Evolutionary conservation across 2,888 invertebrate genomes (phyloP), one percentile per base, ranked within the genome.

Genomic region (Temnothorax unifasciatus): DNA sequence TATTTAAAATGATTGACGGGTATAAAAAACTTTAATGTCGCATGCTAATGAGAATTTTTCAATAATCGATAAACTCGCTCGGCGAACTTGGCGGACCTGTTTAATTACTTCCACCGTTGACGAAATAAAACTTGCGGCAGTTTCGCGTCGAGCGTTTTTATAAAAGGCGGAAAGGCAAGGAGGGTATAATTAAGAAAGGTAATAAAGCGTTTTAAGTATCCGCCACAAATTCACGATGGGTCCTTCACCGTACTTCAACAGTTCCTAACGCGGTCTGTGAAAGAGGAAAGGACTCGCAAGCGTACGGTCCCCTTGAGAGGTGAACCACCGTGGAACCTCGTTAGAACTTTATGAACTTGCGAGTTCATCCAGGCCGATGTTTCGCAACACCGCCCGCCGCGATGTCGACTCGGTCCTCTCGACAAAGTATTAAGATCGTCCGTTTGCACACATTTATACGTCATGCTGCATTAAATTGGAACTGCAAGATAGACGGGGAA

Each of bases 281-380:
- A 8, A 52, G 34, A 44, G 68, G 44, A 15, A 15, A 68, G 47
- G 44, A 11, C 41, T 44, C 50, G 1, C 15, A 4, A 38, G 47
- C 38, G 18, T 50, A 64, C n/a, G 34, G 64, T 34, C 41, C 82
- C 41, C 84, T 41, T 11, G 84, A 71, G 75, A 75, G 59, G 63
- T 64, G 76, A 84, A 84, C 69, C 76, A 66, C 66, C 83, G 73
- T 83, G 64, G 85, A 83, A 85, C 52, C 83, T 85, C 83, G 85
- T 85, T 85, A 85, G 85, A 74, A 85, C 85, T 85, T 85, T 66
- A 77, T 75, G 69, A 85, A 83, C 83, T 85, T 50, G 52, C 54
- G 47, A 83, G 73, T 54, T 74, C 57, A 85, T 77, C 66, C 73
- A 83, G 73, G 52, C 50, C 59, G 83, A 85, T 73, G 83, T 76